Base-by-base conservation (phyloP, 2,113 vertebrate species). In the Vulpes ferrilata region DNA sequence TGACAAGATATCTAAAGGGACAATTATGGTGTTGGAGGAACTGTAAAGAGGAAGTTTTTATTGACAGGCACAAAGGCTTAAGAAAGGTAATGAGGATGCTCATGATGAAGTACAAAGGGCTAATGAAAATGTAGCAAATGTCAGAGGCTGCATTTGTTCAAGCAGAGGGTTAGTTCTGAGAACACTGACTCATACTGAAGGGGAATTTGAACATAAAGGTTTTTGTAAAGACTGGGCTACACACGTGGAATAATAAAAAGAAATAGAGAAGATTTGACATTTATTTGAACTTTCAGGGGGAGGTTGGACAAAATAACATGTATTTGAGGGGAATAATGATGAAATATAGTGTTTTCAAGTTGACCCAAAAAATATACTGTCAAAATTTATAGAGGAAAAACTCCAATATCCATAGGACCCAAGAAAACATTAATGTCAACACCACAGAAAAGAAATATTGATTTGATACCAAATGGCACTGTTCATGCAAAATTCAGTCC, bases 171-270 rank as follows among this genome's bases (percentile, higher is more conserved):
- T 74, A 65, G 53, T 32, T 82, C 5, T 73, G 62, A 89, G 60
- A 93, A 81, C 23, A 20, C 6, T 60, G 67, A 83, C 43, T 95
- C 55, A 71, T 5, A 60, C 27, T 64, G 73, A 89, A 88, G 53
- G 59, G 74, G 64, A 67, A 89, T 89, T 69, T 90, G 38, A 95
- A 95, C 74, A 84, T 2, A 4, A 82, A 79, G 59, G 2, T 76
- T 93, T 83, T 88, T 93, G 20, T 11, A 91, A 97, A 96, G 90
- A 35, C 79, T 96, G 55, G 48, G 22, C 11, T 85, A 87, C n/a
- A 95, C 62, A 67, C 62, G 95, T 90, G 84, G 80, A 95, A 97
- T 93, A 76, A 88, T 87, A 97, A 93, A 94, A 93, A 93, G 65
- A 64, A 82, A 71, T 1, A 91, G 51, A 96, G 71, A 87, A 83